Percentiles rank a stretch among this genome's conserved stretches.
Conservation (phyloP, 2,113 vertebrate genomes). For the Arenaria interpres region DNA sequence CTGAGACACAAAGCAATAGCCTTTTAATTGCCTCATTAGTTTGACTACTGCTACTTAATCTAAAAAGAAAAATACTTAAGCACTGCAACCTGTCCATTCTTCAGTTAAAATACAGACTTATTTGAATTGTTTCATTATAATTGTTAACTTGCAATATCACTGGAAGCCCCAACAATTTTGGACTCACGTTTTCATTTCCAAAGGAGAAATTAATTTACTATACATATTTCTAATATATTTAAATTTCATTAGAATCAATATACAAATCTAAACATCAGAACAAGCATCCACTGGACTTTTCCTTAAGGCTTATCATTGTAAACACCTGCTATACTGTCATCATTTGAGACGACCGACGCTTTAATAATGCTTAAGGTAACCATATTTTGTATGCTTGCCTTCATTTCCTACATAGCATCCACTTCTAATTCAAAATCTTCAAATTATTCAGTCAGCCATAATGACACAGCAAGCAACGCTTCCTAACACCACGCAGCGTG, state of each 20-base stretch:
- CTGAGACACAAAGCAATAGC: neutral
- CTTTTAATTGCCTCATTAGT: neutral
- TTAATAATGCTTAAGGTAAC: neutral
- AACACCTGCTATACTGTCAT: neutral
- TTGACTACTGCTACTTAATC: neutral
- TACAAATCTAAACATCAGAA: neutral
- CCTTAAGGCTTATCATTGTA: neutral
- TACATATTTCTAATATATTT: neutral
- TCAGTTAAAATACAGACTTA: neutral
- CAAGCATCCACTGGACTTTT: neutral
- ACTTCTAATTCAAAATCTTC: neutral
- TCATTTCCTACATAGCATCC: neutral
- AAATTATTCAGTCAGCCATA: neutral
- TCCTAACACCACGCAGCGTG: neutral
- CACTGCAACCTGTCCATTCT: neutral
- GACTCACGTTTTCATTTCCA: neutral
- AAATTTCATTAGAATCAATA: neutral
- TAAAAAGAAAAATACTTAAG: neutral
- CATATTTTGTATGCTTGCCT: neutral
- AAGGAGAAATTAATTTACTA: neutral
- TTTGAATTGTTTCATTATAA: neutral
- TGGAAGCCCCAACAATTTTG: neutral
- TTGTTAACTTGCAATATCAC: neutral
- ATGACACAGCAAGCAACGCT: neutral
- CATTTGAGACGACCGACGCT: neutral